phyloP scores from a whole-genome alignment of 2,888 invertebrate species.

The Lasioglossum villosulum region DNA sequence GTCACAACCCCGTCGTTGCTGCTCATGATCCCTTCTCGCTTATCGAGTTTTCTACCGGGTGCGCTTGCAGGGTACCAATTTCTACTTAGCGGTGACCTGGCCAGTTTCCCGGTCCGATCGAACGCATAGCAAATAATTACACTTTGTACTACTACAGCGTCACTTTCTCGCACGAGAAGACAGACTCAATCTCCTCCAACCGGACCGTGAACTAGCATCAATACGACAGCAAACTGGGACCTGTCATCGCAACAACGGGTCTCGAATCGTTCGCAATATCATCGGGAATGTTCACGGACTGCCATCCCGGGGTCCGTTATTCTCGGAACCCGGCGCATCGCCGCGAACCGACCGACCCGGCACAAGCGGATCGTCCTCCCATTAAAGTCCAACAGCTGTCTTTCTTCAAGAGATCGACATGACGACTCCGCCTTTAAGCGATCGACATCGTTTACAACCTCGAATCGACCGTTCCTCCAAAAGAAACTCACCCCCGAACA shows the following conservation, averaged over 20 bases:
- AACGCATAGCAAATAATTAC: conserved; percentile 20
- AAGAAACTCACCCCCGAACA: not conserved
- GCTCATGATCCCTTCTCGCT: conserved; percentile 61
- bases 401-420: conserved; percentile 59
- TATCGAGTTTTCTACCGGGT: not conserved
- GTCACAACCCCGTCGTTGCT: conserved; percentile 74
- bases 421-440: conserved; percentile 37
- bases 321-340: conserved; percentile 69
- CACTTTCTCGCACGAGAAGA: not conserved
- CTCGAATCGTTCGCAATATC: conserved; percentile 23
- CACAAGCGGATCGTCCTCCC: conserved; percentile 65
- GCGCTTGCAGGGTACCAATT: not conserved
- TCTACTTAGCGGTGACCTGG: not conserved
- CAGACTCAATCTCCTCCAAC: not conserved
- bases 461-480: not conserved
- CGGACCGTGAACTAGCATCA: conserved; percentile 19
- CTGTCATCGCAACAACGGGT: conserved; percentile 30
- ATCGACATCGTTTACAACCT: conserved; percentile 3
- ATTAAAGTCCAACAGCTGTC: conserved; percentile 50
- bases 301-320: conserved; percentile 61
- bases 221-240: conserved; percentile 20
- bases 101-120: conserved; percentile 17
- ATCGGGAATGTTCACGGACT: conserved; percentile 31
- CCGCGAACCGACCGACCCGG: conserved; percentile 65
- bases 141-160: not conserved